Conservation (phyloP, 2,888 invertebrate genomes). For the Rhogogaster chlorosoma region DNA sequence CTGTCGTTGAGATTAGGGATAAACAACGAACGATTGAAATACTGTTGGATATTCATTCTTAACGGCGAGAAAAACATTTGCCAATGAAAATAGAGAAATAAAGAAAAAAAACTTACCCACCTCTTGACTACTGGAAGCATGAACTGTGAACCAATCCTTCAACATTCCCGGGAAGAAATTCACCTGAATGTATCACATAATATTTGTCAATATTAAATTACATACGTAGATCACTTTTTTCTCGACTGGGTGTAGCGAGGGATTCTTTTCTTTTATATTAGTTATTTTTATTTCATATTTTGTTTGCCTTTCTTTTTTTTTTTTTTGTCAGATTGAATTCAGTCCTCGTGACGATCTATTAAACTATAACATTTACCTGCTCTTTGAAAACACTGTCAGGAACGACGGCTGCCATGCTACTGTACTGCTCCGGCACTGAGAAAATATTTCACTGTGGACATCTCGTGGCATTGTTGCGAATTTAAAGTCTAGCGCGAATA, state of each 20-base stretch:
- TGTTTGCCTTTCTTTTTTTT: background rate
- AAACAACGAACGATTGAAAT: background rate
- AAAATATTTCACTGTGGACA: slow-evolving; percentile 33
- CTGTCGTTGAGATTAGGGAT: background rate
- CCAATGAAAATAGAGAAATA: background rate
- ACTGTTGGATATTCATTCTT: background rate
- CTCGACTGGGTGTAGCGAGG: background rate
- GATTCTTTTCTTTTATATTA: background rate
- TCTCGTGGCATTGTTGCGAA: slow-evolving; percentile 44
- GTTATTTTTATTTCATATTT: background rate
- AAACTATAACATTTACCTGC: slow-evolving; percentile 37
- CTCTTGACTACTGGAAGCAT: slow-evolving; percentile 86
- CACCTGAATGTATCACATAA: slow-evolving; percentile 40
- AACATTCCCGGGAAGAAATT: slow-evolving; percentile 76
- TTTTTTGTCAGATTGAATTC: background rate
- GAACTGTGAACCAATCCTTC: slow-evolving; percentile 82
- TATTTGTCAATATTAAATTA: background rate
- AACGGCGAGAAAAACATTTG: background rate
- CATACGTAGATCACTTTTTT: background rate
- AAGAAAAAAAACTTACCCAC: slow-evolving; percentile 83
- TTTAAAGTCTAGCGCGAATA: background rate
- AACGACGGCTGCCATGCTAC: slow-evolving; percentile 36
- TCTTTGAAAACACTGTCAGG: slow-evolving; percentile 35
- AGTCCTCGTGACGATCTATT: background rate
- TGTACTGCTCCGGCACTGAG: background rate